Conservation (phyloP, 2,797 vertebrate genomes). For the Chromobotia macracanthus region DNA sequence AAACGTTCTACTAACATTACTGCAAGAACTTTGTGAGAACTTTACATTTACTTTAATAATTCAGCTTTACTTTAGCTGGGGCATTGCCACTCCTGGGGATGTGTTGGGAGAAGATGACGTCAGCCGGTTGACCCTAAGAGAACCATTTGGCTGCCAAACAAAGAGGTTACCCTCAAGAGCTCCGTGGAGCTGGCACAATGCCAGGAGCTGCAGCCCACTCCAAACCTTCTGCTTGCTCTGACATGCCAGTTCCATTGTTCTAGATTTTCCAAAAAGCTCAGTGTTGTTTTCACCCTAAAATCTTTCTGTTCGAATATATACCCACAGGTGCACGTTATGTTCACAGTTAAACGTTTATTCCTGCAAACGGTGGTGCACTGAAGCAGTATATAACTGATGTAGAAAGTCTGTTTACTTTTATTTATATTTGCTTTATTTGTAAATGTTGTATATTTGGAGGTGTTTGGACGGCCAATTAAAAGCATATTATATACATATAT, state of each 20-base stretch:
- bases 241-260: conserved; percentile 39
- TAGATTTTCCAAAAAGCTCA: conserved; percentile 17
- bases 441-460: conserved; percentile 1
- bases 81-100: conserved; percentile 28
- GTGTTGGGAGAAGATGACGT: conserved; percentile 52
- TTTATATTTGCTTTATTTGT: neutral
- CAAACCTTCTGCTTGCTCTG: conserved; percentile 28
- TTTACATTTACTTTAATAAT: no score
- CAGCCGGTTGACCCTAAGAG: conserved; percentile 45
- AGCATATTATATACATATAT: no score
- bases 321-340: no score
- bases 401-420: no score
- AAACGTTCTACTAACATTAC: no score
- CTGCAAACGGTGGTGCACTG: no score
- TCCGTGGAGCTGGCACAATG: conserved; percentile 40
- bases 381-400: no score
- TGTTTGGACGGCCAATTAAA: no score
- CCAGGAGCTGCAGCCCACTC: conserved; percentile 34
- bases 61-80: no score
- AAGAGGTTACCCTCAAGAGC: conserved; percentile 52
- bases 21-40: no score
- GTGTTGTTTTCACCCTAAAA: conserved; percentile 1
- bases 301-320: neutral
- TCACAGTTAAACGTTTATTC: no score
- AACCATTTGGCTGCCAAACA: conserved; percentile 31